phyloP scores from a whole-genome alignment of 2,888 invertebrate species.

The Plebejus argus region DNA sequence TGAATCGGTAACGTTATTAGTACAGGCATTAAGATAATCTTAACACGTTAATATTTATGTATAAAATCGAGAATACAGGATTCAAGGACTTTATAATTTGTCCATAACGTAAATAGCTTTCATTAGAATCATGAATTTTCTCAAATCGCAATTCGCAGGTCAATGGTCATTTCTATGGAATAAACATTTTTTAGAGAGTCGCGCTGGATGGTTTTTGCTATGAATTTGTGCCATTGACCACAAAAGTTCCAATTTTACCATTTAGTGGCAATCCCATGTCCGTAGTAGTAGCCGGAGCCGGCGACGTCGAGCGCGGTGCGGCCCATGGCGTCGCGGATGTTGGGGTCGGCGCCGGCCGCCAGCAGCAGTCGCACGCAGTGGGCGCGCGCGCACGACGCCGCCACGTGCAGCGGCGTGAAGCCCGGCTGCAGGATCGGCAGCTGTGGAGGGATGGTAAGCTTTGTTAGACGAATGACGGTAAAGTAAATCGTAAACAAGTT shows the following conservation, averaged over 20 bases:
- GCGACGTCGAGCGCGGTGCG: constrained; percentile 75
- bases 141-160: too few species aligned
- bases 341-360: constrained; percentile 72
- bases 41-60: background rate
- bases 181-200: too few species aligned
- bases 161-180: too few species aligned
- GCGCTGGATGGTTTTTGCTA: too few species aligned
- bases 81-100: too few species aligned
- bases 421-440: constrained; percentile 72
- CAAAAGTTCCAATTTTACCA: constrained; percentile 42
- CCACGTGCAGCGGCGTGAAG: constrained; percentile 69
- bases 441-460: constrained; percentile 47
- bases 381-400: constrained; percentile 28
- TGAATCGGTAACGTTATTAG: too few species aligned
- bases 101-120: too few species aligned
- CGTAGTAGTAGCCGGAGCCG: constrained; percentile 63
- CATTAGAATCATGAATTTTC: too few species aligned
- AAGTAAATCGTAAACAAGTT: too few species aligned
- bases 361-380: constrained; percentile 60
- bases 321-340: constrained; percentile 63
- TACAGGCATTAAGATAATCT: background rate
- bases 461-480: too few species aligned
- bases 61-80: too few species aligned
- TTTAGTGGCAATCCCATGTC: constrained; percentile 49
- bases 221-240: too few species aligned